A percentile compares a stretch with the other conserved stretches of the same genome.
Conservation (phyloP, 1,140 invertebrate genomes). For the Drosophila parvula region DNA sequence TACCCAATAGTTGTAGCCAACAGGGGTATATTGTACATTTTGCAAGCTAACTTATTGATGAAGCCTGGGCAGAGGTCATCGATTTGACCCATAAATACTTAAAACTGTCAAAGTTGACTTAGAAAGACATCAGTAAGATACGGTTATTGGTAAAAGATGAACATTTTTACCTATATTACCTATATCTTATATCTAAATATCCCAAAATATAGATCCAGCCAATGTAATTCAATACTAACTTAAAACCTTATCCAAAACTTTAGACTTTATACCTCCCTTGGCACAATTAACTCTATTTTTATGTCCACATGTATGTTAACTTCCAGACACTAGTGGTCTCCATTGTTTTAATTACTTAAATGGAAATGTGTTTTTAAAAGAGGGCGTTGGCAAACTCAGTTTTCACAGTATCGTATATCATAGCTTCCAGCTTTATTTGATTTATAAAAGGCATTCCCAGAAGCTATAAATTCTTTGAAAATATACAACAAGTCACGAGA, state of each 20-base stretch:
- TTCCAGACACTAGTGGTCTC: neutral
- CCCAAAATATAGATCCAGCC: neutral
- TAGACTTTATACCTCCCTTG: neutral
- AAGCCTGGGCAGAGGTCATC: neutral
- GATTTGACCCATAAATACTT: neutral
- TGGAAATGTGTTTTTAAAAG: constrained; percentile 17
- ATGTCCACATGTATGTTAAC: neutral
- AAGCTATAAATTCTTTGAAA: neutral
- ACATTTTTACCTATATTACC: no score
- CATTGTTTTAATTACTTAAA: constrained; percentile 17
- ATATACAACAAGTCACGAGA: neutral
- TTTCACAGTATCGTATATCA: neutral
- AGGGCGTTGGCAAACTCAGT: neutral
- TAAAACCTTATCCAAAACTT: neutral
- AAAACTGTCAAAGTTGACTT: neutral
- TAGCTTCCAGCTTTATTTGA: neutral
- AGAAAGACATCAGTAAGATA: neutral
- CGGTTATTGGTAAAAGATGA: neutral
- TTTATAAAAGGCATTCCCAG: neutral
- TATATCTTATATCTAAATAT: no score
- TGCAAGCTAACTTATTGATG: neutral
- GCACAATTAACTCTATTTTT: neutral
- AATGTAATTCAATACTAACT: neutral
- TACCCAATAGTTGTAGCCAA: constrained; percentile 22
- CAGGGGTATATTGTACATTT: constrained; percentile 6